These are phyloP conservation scores for Perdita meconis DNA, from an alignment of 2,888 invertebrate genomes.

Conservation along the genomic window DNA sequence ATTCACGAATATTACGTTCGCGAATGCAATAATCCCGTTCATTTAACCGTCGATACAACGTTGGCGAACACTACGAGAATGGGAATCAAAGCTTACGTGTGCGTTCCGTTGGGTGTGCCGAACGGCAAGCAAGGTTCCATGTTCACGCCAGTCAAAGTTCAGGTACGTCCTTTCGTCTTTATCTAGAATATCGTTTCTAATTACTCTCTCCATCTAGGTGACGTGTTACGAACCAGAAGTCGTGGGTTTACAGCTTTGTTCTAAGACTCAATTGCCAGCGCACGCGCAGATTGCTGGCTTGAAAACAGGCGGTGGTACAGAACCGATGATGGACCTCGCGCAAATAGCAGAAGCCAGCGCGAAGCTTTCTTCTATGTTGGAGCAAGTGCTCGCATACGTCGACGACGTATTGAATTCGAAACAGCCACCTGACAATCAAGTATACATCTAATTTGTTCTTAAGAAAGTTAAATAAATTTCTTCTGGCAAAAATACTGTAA, in stretches of 20 bases:
- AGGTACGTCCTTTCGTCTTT: constrained; percentile 80
- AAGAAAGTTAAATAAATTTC: neutral
- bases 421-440: constrained; percentile 90
- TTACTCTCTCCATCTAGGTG: constrained; percentile 83
- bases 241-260: constrained; percentile 91
- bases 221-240: constrained; percentile 96
- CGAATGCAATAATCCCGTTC: constrained; percentile 97
- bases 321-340: constrained; percentile 89
- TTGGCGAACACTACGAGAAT: constrained; percentile 92
- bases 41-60: constrained; percentile 97
- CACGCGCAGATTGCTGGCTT: constrained; percentile 80
- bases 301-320: constrained; percentile 87
- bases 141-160: constrained; percentile 98
- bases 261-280: constrained; percentile 88
- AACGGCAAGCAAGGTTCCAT: constrained; percentile 96
- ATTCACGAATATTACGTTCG: constrained; percentile 99
- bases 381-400: constrained; percentile 93
- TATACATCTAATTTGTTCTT: constrained; percentile 46
- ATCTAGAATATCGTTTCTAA: neutral
- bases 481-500: neutral
- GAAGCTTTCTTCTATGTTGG: constrained; percentile 91
- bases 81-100: constrained; percentile 97
- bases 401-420: constrained; percentile 95
- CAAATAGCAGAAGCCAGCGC: constrained; percentile 95
- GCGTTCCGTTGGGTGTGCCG: constrained; percentile 97